phyloP scores from a whole-genome alignment of 2,888 invertebrate genomes.

The Sesia bembeciformis region DNA sequence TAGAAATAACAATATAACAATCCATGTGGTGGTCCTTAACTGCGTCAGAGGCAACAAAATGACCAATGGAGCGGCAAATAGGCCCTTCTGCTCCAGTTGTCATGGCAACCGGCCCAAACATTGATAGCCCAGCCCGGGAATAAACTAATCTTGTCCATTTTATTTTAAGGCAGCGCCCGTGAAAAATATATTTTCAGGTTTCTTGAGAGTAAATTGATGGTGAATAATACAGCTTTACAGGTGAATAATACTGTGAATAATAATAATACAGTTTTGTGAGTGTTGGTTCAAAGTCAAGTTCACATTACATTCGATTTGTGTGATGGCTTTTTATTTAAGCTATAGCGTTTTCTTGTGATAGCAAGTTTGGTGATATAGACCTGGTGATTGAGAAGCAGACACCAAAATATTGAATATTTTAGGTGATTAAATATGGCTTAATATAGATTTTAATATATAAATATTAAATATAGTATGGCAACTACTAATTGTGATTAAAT shows the following conservation, averaged over 20 bases:
- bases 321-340: too few species aligned
- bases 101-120: slow-evolving; percentile 39
- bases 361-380: too few species aligned
- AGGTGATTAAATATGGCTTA: too few species aligned
- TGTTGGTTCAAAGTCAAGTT: too few species aligned
- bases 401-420: too few species aligned
- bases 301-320: too few species aligned
- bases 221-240: slow-evolving; percentile 42
- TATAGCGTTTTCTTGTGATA: too few species aligned
- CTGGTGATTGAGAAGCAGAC: too few species aligned
- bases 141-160: slow-evolving; percentile 46
- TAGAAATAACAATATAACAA: neutral
- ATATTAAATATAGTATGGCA: too few species aligned
- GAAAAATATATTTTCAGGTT: slow-evolving; percentile 52
- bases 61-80: slow-evolving; percentile 58
- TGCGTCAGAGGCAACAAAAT: slow-evolving; percentile 44
- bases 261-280: neutral
- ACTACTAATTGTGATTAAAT: too few species aligned
- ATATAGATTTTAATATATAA: too few species aligned
- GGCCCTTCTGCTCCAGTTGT: slow-evolving; percentile 63
- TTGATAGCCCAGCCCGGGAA: slow-evolving; percentile 10
- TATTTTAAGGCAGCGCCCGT: slow-evolving; percentile 32
- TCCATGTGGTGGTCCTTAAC: slow-evolving; percentile 24
- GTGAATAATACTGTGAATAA: too few species aligned
- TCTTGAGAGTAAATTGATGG: slow-evolving; percentile 33